Percentiles rank a stretch among this genome's conserved stretches.
Evolutionary conservation across 2,888 invertebrate genomes (phyloP).

Genomic region (Philereme vetulata): DNA sequence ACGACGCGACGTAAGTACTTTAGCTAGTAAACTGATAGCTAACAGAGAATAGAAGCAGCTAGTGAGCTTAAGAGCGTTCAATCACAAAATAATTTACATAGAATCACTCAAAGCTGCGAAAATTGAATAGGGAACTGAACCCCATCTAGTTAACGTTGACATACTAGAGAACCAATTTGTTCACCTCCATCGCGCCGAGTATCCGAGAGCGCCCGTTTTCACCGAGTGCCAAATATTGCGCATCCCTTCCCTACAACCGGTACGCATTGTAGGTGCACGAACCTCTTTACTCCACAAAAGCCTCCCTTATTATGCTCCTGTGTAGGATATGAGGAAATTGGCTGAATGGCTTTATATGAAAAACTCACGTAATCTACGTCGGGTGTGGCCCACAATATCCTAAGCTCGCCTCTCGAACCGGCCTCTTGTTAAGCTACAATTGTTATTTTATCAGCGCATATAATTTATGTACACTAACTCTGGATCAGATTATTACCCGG

Average conservation of each 20-base stretch:
- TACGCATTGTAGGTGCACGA: conserved; percentile 76
- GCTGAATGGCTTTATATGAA: conserved; percentile 82
- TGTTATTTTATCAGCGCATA: conserved; percentile 54
- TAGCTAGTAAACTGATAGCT: conserved; percentile 21
- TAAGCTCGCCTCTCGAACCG: conserved; percentile 65
- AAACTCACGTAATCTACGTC: conserved; percentile 78
- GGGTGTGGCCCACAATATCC: conserved; percentile 74
- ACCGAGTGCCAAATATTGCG: conserved; percentile 64
- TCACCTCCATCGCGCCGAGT: conserved; percentile 60
- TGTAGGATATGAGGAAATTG: conserved; percentile 82
- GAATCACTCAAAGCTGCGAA: conserved; percentile 50
- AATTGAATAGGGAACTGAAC: conserved; percentile 58
- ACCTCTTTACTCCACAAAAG: conserved; percentile 79
- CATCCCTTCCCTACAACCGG: conserved; percentile 58
- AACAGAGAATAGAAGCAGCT: conserved; percentile 21
- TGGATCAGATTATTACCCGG: conserved; percentile 30
- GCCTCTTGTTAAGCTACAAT: conserved; percentile 57
- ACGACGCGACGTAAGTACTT: conserved; percentile 6
- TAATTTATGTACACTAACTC: conserved; percentile 33
- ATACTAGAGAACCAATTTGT: conserved; percentile 59
- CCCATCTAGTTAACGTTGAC: conserved; percentile 52
- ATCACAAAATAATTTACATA: conserved; percentile 45
- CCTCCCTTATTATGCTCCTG: conserved; percentile 79
- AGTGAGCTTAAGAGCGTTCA: conserved; percentile 31
- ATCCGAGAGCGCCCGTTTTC: conserved; percentile 63